Conservation (phyloP, 2,113 vertebrate genomes). For the Egretta garzetta region DNA sequence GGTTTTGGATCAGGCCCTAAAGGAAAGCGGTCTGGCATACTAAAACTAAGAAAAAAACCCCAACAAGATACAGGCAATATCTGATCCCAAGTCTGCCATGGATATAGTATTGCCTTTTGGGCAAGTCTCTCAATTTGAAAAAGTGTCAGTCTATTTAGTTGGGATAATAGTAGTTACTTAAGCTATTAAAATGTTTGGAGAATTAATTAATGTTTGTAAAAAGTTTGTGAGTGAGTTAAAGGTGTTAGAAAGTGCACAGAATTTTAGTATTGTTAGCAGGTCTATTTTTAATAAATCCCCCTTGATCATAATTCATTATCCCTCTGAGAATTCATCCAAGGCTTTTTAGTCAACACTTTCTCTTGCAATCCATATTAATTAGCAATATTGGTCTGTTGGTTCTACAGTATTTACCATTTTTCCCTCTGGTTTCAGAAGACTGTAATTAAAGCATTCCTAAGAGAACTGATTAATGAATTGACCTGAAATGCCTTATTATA, state of each 20-base stretch:
- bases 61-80: background rate
- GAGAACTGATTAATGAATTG: conserved; percentile 69
- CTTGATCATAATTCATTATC: conserved; percentile 65
- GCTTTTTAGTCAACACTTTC: conserved; percentile 62
- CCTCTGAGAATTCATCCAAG: conserved; percentile 57
- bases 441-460: conserved; percentile 68
- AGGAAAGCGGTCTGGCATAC: background rate
- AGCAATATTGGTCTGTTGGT: conserved; percentile 56
- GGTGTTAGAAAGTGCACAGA: background rate
- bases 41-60: background rate
- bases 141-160: background rate
- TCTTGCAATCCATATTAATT: conserved; percentile 67
- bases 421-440: conserved; percentile 40
- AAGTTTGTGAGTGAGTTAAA: background rate
- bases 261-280: conserved; percentile 44
- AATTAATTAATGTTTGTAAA: conserved; percentile 1
- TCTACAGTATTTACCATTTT: conserved; percentile 54
- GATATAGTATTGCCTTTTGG: background rate
- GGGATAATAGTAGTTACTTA: background rate
- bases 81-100: background rate
- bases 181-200: background rate
- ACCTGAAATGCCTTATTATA: conserved; percentile 61
- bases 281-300: conserved; percentile 58
- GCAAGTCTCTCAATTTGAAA: background rate
- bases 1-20: background rate